phyloP scores from a whole-genome alignment of 2,888 invertebrate genomes.

The Bedellia somnulentella region DNA sequence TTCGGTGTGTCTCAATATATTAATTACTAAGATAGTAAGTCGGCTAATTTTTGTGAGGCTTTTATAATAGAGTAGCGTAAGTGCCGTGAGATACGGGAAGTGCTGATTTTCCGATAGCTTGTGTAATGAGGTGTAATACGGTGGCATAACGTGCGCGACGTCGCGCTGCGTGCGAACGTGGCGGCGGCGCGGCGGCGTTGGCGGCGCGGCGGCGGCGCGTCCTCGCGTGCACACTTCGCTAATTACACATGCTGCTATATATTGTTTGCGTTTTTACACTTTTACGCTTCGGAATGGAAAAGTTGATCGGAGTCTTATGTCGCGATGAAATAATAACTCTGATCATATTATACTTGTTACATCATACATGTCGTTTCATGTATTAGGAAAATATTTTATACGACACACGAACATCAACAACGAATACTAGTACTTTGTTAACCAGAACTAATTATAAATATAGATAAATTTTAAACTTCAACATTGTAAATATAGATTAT shows the following conservation, averaged over 20 bases:
- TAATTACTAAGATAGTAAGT: too few relatives aligned
- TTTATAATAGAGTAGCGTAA: constrained; percentile 5
- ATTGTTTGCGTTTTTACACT: constrained; percentile 39
- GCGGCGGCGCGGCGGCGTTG: constrained; percentile 5
- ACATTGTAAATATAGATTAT: too few relatives aligned
- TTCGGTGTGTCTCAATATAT: too few relatives aligned
- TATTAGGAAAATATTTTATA: too few relatives aligned
- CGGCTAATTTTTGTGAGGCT: too few relatives aligned
- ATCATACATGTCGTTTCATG: too few relatives aligned
- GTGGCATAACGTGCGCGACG: neutral
- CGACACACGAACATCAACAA: too few relatives aligned
- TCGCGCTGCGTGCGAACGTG: neutral
- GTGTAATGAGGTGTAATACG: constrained; percentile 2
- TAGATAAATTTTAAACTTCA: too few relatives aligned
- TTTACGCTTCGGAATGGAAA: constrained; percentile 39
- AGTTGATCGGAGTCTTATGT: constrained; percentile 33
- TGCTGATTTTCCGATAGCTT: constrained; percentile 9
- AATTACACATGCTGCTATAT: constrained; percentile 33
- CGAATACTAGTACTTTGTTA: too few relatives aligned
- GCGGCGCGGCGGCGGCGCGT: constrained; percentile 10
- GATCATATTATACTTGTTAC: too few relatives aligned
- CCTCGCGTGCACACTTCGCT: constrained; percentile 27
- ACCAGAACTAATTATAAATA: too few relatives aligned
- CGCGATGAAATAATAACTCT: constrained; percentile 25
- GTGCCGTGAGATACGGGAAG: constrained; percentile 9